phyloP scores from a whole-genome alignment of 2,888 invertebrate genomes.

The Seira musarum region DNA sequence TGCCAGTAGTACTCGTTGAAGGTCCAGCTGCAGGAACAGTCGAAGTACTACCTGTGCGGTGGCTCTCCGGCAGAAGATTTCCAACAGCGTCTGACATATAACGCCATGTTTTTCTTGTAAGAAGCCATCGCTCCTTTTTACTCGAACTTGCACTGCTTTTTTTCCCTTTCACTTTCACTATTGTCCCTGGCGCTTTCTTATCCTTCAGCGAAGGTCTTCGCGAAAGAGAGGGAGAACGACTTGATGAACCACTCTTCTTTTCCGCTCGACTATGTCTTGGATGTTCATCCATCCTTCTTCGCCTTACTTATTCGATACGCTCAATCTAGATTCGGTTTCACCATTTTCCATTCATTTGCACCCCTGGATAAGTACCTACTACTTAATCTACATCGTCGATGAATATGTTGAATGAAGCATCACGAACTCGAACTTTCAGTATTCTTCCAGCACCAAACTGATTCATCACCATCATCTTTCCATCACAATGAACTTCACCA shows the following conservation, averaged over 20 bases:
- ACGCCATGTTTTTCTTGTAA: constrained; percentile 91
- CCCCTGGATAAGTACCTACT: too few relatives aligned
- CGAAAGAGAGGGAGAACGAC: constrained; percentile 66
- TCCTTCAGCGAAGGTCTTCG: constrained; percentile 66
- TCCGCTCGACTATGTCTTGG: constrained; percentile 52
- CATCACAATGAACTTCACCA: too few relatives aligned
- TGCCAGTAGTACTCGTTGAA: constrained; percentile 13
- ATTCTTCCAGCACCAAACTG: too few relatives aligned
- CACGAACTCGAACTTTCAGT: too few relatives aligned
- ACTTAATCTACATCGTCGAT: too few relatives aligned
- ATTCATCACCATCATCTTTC: too few relatives aligned
- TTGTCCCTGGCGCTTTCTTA: constrained; percentile 56
- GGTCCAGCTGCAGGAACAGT: constrained; percentile 13
- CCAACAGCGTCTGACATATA: constrained; percentile 94
- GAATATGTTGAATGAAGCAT: too few relatives aligned
- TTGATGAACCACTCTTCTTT: constrained; percentile 64
- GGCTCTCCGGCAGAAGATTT: constrained; percentile 86
- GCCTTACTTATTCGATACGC: not conserved
- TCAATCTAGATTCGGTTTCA: not conserved
- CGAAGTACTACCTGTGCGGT: constrained; percentile 23
- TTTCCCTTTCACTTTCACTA: constrained; percentile 54
- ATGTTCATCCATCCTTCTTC: constrained; percentile 42
- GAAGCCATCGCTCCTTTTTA: constrained; percentile 85
- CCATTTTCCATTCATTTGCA: too few relatives aligned
- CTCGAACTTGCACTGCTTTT: constrained; percentile 43